phyloP scores from a whole-genome alignment of 2,113 vertebrate species.

The Engraulis encrasicolus region DNA sequence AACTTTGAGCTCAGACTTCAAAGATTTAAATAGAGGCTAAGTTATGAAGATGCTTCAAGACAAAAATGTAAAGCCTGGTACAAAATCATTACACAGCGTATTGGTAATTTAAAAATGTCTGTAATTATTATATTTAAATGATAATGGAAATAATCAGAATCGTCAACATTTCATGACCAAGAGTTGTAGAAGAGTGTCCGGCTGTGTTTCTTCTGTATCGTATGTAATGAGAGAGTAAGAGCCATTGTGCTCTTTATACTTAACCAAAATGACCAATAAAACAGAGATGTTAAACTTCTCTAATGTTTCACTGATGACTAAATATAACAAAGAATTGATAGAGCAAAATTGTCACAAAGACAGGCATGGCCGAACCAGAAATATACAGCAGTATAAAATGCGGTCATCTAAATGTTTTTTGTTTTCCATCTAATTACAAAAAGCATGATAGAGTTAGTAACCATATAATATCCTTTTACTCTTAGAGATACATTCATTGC shows the following conservation, averaged over 20 bases:
- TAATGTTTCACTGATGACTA: neutral
- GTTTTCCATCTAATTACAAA: too few relatives aligned
- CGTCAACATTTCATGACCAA: neutral
- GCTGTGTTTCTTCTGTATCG: neutral
- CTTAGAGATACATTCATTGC: too few relatives aligned
- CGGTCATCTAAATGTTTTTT: too few relatives aligned
- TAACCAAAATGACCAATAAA: neutral
- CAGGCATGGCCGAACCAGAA: too few relatives aligned
- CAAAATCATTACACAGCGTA: neutral
- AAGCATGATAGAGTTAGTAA: too few relatives aligned
- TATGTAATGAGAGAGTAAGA: neutral
- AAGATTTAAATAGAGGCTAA: neutral
- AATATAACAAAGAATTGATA: too few relatives aligned
- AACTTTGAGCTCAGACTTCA: neutral
- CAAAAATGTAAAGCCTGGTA: neutral
- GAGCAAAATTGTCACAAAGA: too few relatives aligned
- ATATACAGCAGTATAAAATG: too few relatives aligned
- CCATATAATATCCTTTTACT: too few relatives aligned
- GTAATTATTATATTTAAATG: neutral
- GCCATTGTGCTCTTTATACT: neutral
- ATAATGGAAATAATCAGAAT: neutral
- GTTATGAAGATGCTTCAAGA: neutral
- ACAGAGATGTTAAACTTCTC: neutral
- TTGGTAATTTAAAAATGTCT: neutral
- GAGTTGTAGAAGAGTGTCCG: neutral